Percentiles rank a stretch among this genome's conserved stretches.
Conservation (phyloP, 2,797 vertebrate species). For the Champsocephalus gunnari region DNA sequence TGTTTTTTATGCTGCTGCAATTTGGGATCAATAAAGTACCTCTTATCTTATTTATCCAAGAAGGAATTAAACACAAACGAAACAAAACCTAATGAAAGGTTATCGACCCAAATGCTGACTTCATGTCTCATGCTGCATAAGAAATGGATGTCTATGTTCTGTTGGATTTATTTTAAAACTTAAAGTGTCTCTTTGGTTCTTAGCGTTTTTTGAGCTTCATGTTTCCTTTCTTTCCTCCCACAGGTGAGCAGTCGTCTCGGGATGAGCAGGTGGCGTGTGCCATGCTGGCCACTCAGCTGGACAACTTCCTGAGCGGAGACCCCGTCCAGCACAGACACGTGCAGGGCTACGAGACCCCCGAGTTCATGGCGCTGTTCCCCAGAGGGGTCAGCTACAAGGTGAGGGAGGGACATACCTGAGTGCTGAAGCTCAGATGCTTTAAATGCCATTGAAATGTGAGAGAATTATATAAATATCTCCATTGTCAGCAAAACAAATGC, state of each 20-base stretch:
- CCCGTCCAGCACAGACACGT: conserved; percentile 90
- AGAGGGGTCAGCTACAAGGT: conserved; percentile 93
- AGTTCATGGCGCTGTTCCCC: conserved; percentile 93
- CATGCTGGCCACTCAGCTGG: conserved; percentile 91
- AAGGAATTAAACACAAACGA: no score
- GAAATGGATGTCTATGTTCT: background rate
- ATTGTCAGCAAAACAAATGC: background rate
- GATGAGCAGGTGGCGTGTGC: conserved; percentile 92
- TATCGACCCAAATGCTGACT: background rate
- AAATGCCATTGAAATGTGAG: background rate
- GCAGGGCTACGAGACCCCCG: conserved; percentile 89
- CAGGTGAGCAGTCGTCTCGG: conserved; percentile 89
- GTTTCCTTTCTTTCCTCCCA: background rate
- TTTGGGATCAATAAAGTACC: no score
- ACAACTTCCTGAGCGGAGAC: conserved; percentile 88
- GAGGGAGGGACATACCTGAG: background rate
- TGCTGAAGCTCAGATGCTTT: background rate
- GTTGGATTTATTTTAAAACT: no score
- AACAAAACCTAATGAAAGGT: background rate
- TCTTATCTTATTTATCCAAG: no score
- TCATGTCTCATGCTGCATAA: background rate
- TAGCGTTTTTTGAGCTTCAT: no score
- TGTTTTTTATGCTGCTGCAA: no score
- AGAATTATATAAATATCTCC: background rate
- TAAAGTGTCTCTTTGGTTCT: no score